Conservation (phyloP, 2,888 invertebrate species). For the Seira musarum region DNA sequence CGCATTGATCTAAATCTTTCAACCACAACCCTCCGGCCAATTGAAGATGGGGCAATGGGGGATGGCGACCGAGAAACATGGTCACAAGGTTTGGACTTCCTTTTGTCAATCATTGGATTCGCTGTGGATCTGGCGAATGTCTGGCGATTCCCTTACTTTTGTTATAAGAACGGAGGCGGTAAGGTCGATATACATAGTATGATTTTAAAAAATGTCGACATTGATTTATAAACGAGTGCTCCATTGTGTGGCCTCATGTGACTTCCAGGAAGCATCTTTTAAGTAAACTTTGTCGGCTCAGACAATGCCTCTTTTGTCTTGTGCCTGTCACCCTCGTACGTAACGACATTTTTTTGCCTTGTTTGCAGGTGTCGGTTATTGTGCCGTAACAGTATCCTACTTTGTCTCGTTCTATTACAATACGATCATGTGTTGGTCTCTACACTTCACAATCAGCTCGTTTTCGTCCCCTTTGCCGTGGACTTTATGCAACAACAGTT, state of each 20-base stretch:
- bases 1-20: conserved; percentile 48
- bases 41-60: conserved; percentile 33
- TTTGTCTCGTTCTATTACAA: conserved; percentile 89
- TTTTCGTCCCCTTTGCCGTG: conserved; percentile 81
- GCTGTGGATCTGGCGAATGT: conserved; percentile 69
- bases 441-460: conserved; percentile 81
- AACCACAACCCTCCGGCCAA: conserved; percentile 48
- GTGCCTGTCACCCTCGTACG: too few relatives aligned
- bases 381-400: conserved; percentile 85
- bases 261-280: conserved; percentile 86
- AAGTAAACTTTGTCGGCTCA: neutral
- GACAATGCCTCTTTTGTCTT: too few relatives aligned
- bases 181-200: too few relatives aligned
- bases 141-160: conserved; percentile 68
- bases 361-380: conserved; percentile 82
- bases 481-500: conserved; percentile 85
- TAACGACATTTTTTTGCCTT: conserved; percentile 10
- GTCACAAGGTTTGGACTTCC: conserved; percentile 68
- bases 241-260: too few relatives aligned
- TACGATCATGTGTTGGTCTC: conserved; percentile 88
- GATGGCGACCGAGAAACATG: conserved; percentile 67
- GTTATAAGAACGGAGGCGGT: conserved; percentile 70
- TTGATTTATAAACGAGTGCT: conserved; percentile 85
- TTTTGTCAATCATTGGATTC: conserved; percentile 69
- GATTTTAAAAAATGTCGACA: conserved; percentile 82